phyloP scores from a whole-genome alignment of 30 jellyfish, hydroid and myxozoan genomes.

The Phacellophora camtschatica region DNA sequence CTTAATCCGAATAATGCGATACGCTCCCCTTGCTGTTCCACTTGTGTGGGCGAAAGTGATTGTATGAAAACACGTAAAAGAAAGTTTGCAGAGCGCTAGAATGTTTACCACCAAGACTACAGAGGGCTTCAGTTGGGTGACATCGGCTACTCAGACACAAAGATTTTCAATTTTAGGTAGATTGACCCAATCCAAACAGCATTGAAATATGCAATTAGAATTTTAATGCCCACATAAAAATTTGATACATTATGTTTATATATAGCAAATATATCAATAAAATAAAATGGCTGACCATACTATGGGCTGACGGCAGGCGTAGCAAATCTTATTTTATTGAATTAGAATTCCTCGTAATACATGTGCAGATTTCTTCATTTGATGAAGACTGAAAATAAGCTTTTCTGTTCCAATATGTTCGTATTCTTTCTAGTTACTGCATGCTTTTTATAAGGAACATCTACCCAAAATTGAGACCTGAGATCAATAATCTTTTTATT shows the following conservation, averaged over 20 bases:
- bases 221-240: constrained; percentile 10
- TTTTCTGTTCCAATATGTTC: too few species aligned
- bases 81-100: constrained; percentile 1
- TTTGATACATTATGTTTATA: constrained; percentile 19
- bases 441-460: too few species aligned
- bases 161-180: constrained; percentile 5
- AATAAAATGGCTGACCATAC: too few species aligned
- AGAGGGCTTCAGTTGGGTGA: background rate
- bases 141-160: constrained; percentile 20
- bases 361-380: too few species aligned
- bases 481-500: too few species aligned
- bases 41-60: constrained; percentile 72
- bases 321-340: background rate
- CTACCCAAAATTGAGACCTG: too few species aligned
- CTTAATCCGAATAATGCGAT: too few species aligned
- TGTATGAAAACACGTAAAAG: background rate
- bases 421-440: too few species aligned
- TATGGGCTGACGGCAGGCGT: constrained; percentile 4
- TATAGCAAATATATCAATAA: constrained; percentile 18
- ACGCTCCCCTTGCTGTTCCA: too few species aligned
- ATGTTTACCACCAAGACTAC: background rate
- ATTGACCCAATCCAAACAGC: constrained; percentile 36
- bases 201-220: background rate
- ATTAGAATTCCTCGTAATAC: background rate
- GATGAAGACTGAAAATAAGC: too few species aligned